Percentiles rank a stretch among this genome's conserved stretches.
These are phyloP conservation scores for Ptychadena robeensis DNA, from an alignment of 2,797 vertebrate genomes.

Conservation along the genomic window DNA sequence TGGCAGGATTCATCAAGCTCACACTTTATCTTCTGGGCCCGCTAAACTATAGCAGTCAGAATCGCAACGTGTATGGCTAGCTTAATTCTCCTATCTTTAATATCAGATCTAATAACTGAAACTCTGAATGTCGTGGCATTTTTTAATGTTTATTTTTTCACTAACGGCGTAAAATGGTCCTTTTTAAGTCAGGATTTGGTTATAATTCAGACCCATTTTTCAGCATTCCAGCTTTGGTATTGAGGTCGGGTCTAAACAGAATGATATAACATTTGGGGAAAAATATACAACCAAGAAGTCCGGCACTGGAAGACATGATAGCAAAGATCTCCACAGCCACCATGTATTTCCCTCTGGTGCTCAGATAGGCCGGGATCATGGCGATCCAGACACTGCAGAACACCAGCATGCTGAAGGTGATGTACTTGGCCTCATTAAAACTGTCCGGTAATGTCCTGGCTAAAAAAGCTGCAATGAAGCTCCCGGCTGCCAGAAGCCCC, in stretches of 20 bases:
- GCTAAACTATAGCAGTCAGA: too few relatives aligned
- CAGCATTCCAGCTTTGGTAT: neutral
- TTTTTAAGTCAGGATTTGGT: too few relatives aligned
- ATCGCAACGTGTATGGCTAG: too few relatives aligned
- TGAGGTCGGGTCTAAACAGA: neutral
- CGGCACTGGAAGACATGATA: constrained; percentile 38
- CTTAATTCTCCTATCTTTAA: too few relatives aligned
- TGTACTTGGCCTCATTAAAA: constrained; percentile 44
- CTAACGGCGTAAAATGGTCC: too few relatives aligned
- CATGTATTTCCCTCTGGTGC: constrained; percentile 34
- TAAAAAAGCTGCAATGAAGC: constrained; percentile 28
- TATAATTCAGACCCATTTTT: too few relatives aligned
- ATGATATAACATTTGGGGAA: constrained; percentile 19
- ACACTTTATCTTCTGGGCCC: too few relatives aligned
- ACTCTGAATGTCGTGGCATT: too few relatives aligned
- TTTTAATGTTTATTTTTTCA: too few relatives aligned
- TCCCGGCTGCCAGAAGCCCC: constrained; percentile 42
- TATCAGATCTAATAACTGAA: too few relatives aligned
- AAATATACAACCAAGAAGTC: constrained; percentile 20
- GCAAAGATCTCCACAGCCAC: constrained; percentile 42
- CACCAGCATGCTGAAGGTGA: constrained; percentile 55
- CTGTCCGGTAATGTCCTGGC: constrained; percentile 43
- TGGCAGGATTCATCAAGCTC: too few relatives aligned
- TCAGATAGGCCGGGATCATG: constrained; percentile 41
- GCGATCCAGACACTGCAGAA: constrained; percentile 55